phyloP scores from a whole-genome alignment of 2,888 invertebrate genomes.

The Drosophila parthenogenetica region DNA sequence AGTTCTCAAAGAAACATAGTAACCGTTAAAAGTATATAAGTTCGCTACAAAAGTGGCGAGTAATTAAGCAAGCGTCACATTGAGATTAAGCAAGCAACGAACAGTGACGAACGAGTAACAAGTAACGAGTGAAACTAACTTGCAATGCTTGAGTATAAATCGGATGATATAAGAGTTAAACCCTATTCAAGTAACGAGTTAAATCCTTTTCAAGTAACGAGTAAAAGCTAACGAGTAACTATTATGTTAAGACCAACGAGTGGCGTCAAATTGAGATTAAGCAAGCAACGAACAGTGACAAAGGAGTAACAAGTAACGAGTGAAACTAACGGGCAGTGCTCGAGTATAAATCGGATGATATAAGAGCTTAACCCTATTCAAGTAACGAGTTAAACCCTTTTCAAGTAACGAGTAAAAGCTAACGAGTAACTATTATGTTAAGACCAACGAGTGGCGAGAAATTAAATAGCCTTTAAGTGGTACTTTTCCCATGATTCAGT shows the following conservation, averaged over 20 bases:
- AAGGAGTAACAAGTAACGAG: not conserved
- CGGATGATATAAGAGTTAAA: too few relatives aligned
- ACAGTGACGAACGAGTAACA: not conserved
- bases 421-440: not conserved
- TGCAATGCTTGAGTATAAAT: not conserved
- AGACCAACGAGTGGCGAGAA: constrained; percentile 1
- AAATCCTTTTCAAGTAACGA: too few relatives aligned
- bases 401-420: not conserved
- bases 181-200: too few relatives aligned
- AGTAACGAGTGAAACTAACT: not conserved
- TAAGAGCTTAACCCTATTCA: too few relatives aligned
- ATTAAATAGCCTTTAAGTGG: constrained; percentile 15
- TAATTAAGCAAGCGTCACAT: too few relatives aligned
- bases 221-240: too few relatives aligned
- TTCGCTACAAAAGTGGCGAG: too few relatives aligned
- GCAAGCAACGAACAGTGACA: not conserved
- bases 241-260: too few relatives aligned
- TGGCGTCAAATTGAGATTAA: too few relatives aligned
- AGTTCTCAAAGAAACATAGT: too few relatives aligned
- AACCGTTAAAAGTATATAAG: too few relatives aligned
- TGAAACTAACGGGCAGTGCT: not conserved
- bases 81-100: too few relatives aligned
- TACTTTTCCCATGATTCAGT: not conserved
- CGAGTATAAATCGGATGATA: not conserved
- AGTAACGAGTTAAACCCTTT: not conserved